These are phyloP conservation scores for Drosophila ustulata DNA, from an alignment of 2,888 invertebrate genomes.

Conservation along the genomic window DNA sequence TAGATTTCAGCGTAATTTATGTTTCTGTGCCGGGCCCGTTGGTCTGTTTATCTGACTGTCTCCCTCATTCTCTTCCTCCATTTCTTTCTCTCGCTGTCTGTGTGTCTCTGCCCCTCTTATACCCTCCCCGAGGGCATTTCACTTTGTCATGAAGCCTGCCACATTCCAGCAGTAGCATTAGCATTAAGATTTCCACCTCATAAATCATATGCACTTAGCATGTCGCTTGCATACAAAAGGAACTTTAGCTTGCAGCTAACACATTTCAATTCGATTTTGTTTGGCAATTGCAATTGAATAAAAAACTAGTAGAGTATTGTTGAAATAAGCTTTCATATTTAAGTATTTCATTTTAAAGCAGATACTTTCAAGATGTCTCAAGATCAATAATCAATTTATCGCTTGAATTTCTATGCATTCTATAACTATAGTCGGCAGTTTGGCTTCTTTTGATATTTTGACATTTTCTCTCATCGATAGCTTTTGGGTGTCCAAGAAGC, in stretches of 20 bases:
- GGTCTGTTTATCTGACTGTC: conserved; percentile 49
- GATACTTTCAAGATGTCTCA: too few species aligned
- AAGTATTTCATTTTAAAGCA: neutral
- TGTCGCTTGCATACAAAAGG: neutral
- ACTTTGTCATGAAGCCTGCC: conserved; percentile 39
- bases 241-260: conserved; percentile 12
- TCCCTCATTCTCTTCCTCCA: neutral
- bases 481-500: neutral
- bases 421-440: too few species aligned
- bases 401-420: too few species aligned
- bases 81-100: conserved; percentile 4
- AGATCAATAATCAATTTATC: too few species aligned
- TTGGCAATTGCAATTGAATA: conserved; percentile 3
- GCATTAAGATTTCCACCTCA: conserved; percentile 21
- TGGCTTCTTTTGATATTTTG: too few species aligned
- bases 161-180: conserved; percentile 9
- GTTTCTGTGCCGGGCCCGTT: conserved; percentile 60
- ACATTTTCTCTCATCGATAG: neutral
- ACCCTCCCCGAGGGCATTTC: conserved; percentile 26
- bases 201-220: conserved; percentile 54
- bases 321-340: neutral
- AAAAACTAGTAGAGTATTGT: neutral
- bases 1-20: conserved; percentile 70
- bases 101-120: conserved; percentile 2
- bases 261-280: conserved; percentile 15